Evolutionary conservation across 2,797 vertebrate genomes (phyloP).

Genomic region (Calcarius lapponicus): DNA sequence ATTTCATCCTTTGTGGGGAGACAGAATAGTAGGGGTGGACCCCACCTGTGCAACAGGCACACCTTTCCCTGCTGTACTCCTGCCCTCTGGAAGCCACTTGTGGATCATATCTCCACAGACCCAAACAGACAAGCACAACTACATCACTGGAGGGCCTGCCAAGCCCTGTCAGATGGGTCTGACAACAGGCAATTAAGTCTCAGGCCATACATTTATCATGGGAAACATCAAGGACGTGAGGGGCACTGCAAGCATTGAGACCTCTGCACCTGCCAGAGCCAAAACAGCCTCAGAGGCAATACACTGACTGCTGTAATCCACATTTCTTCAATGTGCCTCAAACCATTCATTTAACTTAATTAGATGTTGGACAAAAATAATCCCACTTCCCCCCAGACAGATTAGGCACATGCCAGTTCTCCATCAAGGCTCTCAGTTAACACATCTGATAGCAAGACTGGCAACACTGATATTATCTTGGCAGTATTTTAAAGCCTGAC

Average conservation of each 20-base stretch:
- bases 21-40: not conserved
- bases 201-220: not conserved
- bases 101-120: not conserved
- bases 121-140: not conserved
- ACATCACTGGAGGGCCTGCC: not conserved
- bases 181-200: not conserved
- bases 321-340: not conserved
- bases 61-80: not conserved
- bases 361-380: not conserved
- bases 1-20: not conserved
- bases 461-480: not conserved
- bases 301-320: not conserved
- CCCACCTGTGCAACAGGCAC: not conserved
- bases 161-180: not conserved
- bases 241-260: not conserved
- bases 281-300: not conserved
- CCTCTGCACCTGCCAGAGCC: not conserved
- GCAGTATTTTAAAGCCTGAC: conserved; percentile 1
- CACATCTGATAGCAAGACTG: not conserved
- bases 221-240: rapidly evolving
- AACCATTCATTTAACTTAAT: not conserved
- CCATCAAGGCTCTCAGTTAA: not conserved
- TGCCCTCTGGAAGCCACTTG: not conserved
- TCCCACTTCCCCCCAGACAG: not conserved
- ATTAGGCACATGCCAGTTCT: not conserved